Evolutionary conservation across 2,113 vertebrate species (phyloP).

Genomic region (Amphiprion percula): DNA sequence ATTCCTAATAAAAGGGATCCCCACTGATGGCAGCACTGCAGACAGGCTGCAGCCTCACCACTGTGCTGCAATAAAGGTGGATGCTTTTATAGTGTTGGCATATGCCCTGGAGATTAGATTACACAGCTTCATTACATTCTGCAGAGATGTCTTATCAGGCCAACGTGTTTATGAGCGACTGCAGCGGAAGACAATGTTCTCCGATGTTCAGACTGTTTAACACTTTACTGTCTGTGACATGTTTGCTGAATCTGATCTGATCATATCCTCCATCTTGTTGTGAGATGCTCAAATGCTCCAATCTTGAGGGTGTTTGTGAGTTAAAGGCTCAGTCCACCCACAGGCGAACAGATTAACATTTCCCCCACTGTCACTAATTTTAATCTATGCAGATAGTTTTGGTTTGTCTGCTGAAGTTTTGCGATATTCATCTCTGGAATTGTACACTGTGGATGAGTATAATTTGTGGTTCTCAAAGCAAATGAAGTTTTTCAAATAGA

Average conservation of each 20-base stretch:
- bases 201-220: constrained; percentile 4
- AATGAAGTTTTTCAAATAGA: too few relatives aligned
- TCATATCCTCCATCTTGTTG: too few relatives aligned
- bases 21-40: constrained; percentile 10
- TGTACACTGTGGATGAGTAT: too few relatives aligned
- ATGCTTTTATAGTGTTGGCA: constrained; percentile 60
- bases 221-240: constrained; percentile 15
- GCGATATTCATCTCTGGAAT: too few relatives aligned
- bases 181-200: constrained; percentile 45
- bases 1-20: constrained; percentile 27
- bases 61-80: constrained; percentile 13
- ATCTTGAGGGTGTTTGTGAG: neutral
- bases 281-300: too few relatives aligned
- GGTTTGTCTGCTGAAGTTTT: neutral
- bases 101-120: constrained; percentile 57
- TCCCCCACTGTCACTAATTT: neutral
- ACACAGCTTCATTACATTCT: constrained; percentile 54
- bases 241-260: neutral
- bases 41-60: constrained; percentile 22
- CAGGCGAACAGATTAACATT: neutral
- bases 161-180: constrained; percentile 58
- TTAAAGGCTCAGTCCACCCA: neutral
- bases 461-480: too few relatives aligned
- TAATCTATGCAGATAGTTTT: neutral
- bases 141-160: constrained; percentile 53